Percentiles rank a stretch among this genome's conserved stretches.
Evolutionary conservation across 1,140 invertebrate genomes (phyloP).

Genomic region (Drosophila mayri): DNA sequence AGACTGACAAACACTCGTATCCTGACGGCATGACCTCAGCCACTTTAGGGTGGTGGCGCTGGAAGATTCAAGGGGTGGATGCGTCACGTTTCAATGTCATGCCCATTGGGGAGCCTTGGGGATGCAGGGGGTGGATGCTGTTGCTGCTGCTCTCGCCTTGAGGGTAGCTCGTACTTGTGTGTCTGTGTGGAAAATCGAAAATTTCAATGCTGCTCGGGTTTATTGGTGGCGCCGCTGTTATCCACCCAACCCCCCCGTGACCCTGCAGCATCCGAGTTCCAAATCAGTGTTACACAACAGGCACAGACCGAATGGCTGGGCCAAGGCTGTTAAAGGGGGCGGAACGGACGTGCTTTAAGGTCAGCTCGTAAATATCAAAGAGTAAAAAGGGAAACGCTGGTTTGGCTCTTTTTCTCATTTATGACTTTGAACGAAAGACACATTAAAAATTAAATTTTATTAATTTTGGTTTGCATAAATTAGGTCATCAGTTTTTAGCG

Average conservation of each 20-base stretch:
- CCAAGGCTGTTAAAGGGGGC: slow-evolving; percentile 44
- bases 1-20: slow-evolving; percentile 28
- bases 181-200: slow-evolving; percentile 70
- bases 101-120: slow-evolving; percentile 32
- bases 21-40: slow-evolving; percentile 58
- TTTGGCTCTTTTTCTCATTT: slow-evolving; percentile 61
- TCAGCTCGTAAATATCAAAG: slow-evolving; percentile 67
- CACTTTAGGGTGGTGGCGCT: slow-evolving; percentile 22
- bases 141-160: slow-evolving; percentile 10
- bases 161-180: slow-evolving; percentile 26
- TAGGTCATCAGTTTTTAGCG: slow-evolving; percentile 69
- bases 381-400: slow-evolving; percentile 13
- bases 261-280: slow-evolving; percentile 64
- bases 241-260: slow-evolving; percentile 3
- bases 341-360: slow-evolving; percentile 46
- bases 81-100: slow-evolving; percentile 78
- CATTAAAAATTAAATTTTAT: slow-evolving; percentile 84
- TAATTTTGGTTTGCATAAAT: slow-evolving; percentile 80
- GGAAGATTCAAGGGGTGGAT: slow-evolving; percentile 32
- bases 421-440: slow-evolving; percentile 84
- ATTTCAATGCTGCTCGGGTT: slow-evolving; percentile 60
- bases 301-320: slow-evolving; percentile 46
- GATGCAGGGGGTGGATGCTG: slow-evolving; percentile 3
- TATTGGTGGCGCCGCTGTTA: slow-evolving; percentile 54
- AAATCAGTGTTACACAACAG: slow-evolving; percentile 71